phyloP scores from a whole-genome alignment of 2,113 vertebrate species.

The Otis tarda region DNA sequence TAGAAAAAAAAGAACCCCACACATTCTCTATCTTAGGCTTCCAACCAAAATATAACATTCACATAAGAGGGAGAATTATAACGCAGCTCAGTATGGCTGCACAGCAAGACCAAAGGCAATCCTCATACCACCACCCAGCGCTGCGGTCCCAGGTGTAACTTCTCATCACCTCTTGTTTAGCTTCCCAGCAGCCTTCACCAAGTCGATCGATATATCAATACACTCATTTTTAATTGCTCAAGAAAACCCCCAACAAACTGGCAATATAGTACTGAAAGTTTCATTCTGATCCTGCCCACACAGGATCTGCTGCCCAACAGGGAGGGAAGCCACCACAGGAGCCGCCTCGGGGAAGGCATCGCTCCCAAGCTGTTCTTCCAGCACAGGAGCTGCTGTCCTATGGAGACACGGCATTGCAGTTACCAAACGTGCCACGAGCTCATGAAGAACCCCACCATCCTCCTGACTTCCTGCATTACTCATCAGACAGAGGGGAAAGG shows the following conservation, averaged over 20 bases:
- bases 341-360: fast-evolving
- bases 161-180: not conserved
- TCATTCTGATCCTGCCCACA: not conserved
- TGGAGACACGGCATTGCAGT: fast-evolving
- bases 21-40: not conserved
- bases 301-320: fast-evolving
- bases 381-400: not conserved
- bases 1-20: not conserved
- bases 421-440: fast-evolving
- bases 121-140: not conserved
- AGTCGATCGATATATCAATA: not conserved
- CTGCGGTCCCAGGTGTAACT: not conserved
- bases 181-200: not conserved
- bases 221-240: not conserved
- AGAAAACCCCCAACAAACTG: not conserved
- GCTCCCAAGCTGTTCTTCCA: not conserved
- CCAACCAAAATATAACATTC: not conserved
- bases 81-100: fast-evolving
- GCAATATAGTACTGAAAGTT: fast-evolving
- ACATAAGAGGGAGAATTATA: not conserved
- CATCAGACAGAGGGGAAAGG: fast-evolving
- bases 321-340: not conserved
- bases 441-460: not conserved
- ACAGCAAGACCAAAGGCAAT: not conserved
- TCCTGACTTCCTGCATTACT: not conserved